These are phyloP conservation scores for Cercopithecus neglectus DNA, from an alignment of 2,797 vertebrate species.

Conservation along the genomic window DNA sequence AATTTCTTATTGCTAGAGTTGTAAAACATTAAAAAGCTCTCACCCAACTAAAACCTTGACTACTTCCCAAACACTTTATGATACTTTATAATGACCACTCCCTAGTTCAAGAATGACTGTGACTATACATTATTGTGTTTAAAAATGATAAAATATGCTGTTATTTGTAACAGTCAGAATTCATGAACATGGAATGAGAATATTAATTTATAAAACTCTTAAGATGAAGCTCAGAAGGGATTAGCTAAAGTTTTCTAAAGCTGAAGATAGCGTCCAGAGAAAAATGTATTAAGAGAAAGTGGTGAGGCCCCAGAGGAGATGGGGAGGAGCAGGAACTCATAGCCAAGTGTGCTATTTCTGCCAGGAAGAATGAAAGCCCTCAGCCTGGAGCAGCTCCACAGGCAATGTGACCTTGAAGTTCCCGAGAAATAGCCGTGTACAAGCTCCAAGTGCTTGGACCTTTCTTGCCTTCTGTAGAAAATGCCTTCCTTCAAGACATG, in stretches of 20 bases:
- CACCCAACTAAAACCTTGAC: neutral
- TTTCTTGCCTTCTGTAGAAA: neutral
- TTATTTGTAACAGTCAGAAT: neutral
- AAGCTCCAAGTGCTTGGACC: neutral
- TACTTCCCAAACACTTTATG: neutral
- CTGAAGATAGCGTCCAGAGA: neutral
- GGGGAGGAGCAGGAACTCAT: neutral
- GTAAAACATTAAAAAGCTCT: neutral
- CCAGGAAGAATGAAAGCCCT: neutral
- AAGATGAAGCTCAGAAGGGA: neutral
- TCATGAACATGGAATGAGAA: neutral
- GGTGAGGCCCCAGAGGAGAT: neutral
- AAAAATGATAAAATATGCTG: neutral
- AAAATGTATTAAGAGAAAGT: neutral
- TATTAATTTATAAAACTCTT: neutral
- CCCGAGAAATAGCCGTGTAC: no score
- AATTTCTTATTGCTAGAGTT: neutral
- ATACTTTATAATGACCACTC: neutral
- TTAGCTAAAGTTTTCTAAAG: neutral
- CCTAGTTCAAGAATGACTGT: neutral
- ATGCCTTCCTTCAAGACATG: neutral
- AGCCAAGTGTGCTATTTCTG: neutral
- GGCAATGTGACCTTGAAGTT: neutral
- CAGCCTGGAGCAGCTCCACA: neutral
- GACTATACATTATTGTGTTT: neutral